Percentiles rank a stretch among this genome's conserved stretches.
These are phyloP conservation scores for Cavia aperea DNA, from an alignment of 2,113 vertebrate genomes.

Conservation along the genomic window DNA sequence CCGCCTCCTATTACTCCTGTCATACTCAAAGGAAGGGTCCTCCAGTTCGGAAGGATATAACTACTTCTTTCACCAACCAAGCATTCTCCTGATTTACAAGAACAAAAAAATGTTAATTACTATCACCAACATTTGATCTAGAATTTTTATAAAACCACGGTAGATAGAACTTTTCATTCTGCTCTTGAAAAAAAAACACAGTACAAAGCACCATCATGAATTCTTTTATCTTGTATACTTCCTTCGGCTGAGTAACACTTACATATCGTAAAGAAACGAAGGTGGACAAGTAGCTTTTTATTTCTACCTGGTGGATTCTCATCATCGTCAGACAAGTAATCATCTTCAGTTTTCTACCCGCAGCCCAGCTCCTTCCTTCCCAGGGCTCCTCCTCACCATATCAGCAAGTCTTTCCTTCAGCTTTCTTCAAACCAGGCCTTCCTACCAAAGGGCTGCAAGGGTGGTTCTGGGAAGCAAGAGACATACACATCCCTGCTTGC, in stretches of 20 bases:
- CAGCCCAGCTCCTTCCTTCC: not conserved
- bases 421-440: not conserved
- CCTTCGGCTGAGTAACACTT: not conserved
- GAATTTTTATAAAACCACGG: conserved; percentile 17
- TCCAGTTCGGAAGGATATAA: not conserved
- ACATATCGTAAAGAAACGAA: not conserved
- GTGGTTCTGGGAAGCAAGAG: not conserved
- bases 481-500: not conserved
- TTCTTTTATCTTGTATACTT: not conserved
- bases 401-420: not conserved
- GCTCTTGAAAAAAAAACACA: conserved; percentile 8
- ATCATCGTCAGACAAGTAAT: not conserved
- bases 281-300: not conserved
- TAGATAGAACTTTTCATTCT: not conserved
- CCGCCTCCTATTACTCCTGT: not conserved
- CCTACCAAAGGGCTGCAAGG: not conserved
- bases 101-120: not conserved
- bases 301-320: not conserved
- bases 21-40: not conserved
- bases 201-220: not conserved
- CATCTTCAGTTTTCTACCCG: not conserved
- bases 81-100: not conserved
- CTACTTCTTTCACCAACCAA: not conserved
- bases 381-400: not conserved
- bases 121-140: conserved; percentile 1